A percentile compares a stretch with the other conserved stretches of the same genome.
Evolutionary conservation across 2,113 vertebrate species (phyloP).

Genomic region (Mus musculus): DNA sequence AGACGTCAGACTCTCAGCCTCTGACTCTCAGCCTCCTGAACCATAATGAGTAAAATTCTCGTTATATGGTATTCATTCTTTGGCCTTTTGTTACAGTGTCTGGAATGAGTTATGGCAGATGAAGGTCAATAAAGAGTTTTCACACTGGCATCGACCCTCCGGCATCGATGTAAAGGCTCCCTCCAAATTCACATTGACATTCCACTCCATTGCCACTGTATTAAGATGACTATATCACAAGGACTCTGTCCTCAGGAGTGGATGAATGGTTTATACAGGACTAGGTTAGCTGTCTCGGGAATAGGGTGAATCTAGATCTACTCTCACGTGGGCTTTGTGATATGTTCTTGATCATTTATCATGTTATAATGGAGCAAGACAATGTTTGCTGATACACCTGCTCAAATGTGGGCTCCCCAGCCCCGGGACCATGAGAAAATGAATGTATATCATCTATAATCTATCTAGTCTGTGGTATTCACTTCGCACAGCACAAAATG

Average conservation of each 20-base stretch:
- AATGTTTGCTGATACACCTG: fast-evolving
- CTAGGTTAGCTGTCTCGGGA: neutral
- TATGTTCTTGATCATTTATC: neutral
- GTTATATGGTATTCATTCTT: neutral
- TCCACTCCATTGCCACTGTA: neutral
- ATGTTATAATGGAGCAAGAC: neutral
- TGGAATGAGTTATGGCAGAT: neutral
- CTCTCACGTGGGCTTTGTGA: no score
- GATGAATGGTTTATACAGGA: neutral
- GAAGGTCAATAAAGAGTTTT: constrained; percentile 6
- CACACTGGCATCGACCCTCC: neutral
- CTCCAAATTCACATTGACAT: neutral
- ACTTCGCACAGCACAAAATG: neutral
- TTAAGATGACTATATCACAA: neutral
- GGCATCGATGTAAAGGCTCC: neutral
- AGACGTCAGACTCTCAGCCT: neutral
- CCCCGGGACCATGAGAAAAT: neutral
- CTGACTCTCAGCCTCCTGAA: no score
- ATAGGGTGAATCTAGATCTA: neutral
- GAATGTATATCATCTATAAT: neutral
- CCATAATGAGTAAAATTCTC: neutral
- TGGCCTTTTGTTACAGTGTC: neutral
- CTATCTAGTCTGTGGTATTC: neutral
- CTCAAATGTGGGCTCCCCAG: neutral
- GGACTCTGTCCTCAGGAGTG: neutral